A percentile compares a stretch with the other conserved stretches of the same genome.
phyloP scores from a whole-genome alignment of 2,888 invertebrate species.

The Periphyllus acericola region DNA sequence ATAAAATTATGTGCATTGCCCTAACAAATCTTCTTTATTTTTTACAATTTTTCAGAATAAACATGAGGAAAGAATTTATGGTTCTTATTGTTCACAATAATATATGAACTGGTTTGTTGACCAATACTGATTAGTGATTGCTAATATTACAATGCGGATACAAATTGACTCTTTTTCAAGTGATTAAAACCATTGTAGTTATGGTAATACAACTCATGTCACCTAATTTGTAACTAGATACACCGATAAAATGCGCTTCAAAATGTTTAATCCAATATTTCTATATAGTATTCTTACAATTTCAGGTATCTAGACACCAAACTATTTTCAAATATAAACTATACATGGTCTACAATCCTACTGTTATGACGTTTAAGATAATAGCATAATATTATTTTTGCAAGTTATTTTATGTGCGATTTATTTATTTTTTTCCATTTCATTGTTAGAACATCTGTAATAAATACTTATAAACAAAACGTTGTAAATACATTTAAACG shows the following conservation, averaged over 20 bases:
- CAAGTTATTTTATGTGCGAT: not conserved
- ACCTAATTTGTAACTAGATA: not conserved
- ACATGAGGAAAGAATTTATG: too few species aligned
- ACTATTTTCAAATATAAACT: not conserved
- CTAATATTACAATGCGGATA: not conserved
- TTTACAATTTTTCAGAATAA: too few species aligned
- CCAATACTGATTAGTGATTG: not conserved
- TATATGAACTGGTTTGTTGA: not conserved
- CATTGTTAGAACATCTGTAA: not conserved
- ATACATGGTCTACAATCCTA: not conserved
- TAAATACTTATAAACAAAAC: not conserved
- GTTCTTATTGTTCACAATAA: too few species aligned
- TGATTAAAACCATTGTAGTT: not conserved
- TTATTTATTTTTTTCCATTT: not conserved
- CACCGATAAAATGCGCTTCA: not conserved
- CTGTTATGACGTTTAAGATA: not conserved
- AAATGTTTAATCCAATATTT: not conserved
- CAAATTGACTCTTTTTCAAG: not conserved
- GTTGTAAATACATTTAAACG: not conserved
- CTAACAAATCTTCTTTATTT: too few species aligned
- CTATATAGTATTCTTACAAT: not conserved
- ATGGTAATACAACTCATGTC: not conserved
- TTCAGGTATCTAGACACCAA: not conserved
- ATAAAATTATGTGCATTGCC: too few species aligned
- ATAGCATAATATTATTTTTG: not conserved